Base-by-base conservation (phyloP, 2,888 invertebrate genomes). In the Nineta flava region DNA sequence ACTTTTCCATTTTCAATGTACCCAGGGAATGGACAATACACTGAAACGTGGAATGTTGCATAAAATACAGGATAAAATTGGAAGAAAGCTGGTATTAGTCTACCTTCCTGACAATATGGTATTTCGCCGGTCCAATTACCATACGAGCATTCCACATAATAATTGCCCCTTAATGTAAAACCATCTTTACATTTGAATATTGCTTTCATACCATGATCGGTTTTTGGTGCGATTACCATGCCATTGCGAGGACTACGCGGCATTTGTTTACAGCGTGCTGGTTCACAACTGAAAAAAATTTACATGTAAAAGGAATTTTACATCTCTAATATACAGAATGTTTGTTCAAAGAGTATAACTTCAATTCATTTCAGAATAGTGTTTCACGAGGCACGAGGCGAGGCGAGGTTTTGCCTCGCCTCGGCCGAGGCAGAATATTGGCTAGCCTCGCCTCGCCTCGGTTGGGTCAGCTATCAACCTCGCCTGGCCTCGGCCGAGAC, bases 131-230 rank as follows among this genome's bases (percentile, higher is more conserved):
- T 85, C 99, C 97, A 99, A 57, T 87, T 84, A 0, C 99, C 99
- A 64, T 87, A 96, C 0, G 87, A 83, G 60, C 99, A 99, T 50
- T 87, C 83, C 3, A 91, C 80, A 40, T 83, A 83, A 1, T 84
- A 78, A 44, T 70, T 69, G 41, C 78, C 91, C 40, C 79, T 76
- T n/a, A 95, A 67, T 52, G 81, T 79, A 62, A 76, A 97, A 0
- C 97, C 97, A 59, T 96, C 94, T 60, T 90, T 87, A 62, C 97
- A 97, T 55, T 85, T 81, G 65, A 92, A 97, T 26, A 87, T 74
- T 0, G 97, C 97, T 61, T 83, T 83, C 85, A 93, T 92, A 0
- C 94, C 93, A 61, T 99, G 97, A 54, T 92, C 90, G n/a, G 92
- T 92, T 62, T 94, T 94, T 0, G 96, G 93, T 1, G 95, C 97